Base-by-base conservation (phyloP, 53 echinoderm and acorn worm species). In the Zoroaster sp. region DNA sequence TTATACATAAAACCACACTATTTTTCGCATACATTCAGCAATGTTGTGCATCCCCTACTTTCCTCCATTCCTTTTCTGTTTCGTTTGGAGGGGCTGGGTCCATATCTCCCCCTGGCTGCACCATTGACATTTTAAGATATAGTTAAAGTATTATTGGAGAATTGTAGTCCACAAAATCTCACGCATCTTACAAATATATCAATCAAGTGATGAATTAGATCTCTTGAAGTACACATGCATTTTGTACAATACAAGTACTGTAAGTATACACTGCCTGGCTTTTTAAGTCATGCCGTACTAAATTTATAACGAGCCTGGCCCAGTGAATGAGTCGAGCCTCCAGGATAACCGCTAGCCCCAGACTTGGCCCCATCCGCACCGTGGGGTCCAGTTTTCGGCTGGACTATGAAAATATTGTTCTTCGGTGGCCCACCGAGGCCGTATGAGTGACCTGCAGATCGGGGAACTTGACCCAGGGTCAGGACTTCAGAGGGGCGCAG, bases 321-420 rank as follows among this genome's bases (percentile, higher is more conserved):
- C 63, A 28, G 10, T 28, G 28, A 59, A 28, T 28, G 63, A 59
- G 23, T 28, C 63, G 63, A 25, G 63, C 23, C 63, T 28, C 63
- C 15, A 54, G 28, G 63, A 28, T 28, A 59, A 59, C 63, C 63
- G 63, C 63, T 59, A 59, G 28, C 63, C n/a, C n/a, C n/a, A n/a
- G n/a, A n/a, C n/a, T n/a, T n/a, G n/a, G 38, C 33, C 52, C 51
- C 23, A 30, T n/a, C 65, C 68, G 49, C 85, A 69, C 35, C 44
- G 85, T 71, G 51, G 70, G 85, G 81, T 81, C 44, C 66, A 8
- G 54, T 42, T 85, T 32, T 85, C 37, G 51, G 46, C 85, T 35
- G 67, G 49, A 44, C 85, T 85, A 85, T 35, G 71, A 85, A 85
- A 85, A 85, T 85, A 71, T 85, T 85, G 85, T 85, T 85, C 47